phyloP scores from a whole-genome alignment of 2,113 vertebrate species.

The Elachura formosa region DNA sequence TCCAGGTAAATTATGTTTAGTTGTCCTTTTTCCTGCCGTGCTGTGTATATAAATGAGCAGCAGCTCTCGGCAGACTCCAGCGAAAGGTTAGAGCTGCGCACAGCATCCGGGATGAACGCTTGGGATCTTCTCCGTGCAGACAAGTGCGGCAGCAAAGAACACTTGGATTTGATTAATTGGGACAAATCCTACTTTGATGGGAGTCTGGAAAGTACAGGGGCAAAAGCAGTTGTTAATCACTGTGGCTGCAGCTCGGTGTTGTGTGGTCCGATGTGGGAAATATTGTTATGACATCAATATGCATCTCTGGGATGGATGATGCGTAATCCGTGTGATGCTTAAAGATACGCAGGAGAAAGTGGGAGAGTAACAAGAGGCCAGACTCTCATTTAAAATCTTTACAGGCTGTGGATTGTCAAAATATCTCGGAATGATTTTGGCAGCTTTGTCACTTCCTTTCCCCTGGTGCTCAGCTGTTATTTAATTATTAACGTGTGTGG shows the following conservation, averaged over 20 bases:
- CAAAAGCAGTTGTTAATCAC: slow-evolving; percentile 39
- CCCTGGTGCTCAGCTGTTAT: slow-evolving; percentile 39
- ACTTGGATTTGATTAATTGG: slow-evolving; percentile 64
- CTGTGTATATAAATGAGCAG: slow-evolving; percentile 43
- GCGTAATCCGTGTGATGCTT: not conserved
- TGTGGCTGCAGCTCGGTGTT: not conserved
- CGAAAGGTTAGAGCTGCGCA: slow-evolving; percentile 61
- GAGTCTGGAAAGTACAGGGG: not conserved
- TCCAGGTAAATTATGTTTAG: slow-evolving; percentile 42
- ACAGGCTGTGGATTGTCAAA: slow-evolving; percentile 58
- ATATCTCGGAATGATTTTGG: slow-evolving; percentile 35
- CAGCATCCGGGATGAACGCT: slow-evolving; percentile 50
- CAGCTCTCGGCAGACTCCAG: slow-evolving; percentile 42
- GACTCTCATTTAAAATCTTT: slow-evolving; percentile 60
- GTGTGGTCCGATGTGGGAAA: not conserved
- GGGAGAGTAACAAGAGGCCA: slow-evolving; percentile 5
- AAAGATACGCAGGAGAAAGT: slow-evolving; percentile 25
- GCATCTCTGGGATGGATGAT: slow-evolving; percentile 41
- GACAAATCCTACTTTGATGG: slow-evolving; percentile 36
- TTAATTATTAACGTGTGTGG: slow-evolving; percentile 43
- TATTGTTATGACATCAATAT: slow-evolving; percentile 52
- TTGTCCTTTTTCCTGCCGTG: slow-evolving; percentile 30
- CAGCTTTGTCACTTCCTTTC: slow-evolving; percentile 57
- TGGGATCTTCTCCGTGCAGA: not conserved
- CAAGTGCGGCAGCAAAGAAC: not conserved